Base-by-base conservation (phyloP, 2,113 vertebrate species). In the Sciurus niger region DNA sequence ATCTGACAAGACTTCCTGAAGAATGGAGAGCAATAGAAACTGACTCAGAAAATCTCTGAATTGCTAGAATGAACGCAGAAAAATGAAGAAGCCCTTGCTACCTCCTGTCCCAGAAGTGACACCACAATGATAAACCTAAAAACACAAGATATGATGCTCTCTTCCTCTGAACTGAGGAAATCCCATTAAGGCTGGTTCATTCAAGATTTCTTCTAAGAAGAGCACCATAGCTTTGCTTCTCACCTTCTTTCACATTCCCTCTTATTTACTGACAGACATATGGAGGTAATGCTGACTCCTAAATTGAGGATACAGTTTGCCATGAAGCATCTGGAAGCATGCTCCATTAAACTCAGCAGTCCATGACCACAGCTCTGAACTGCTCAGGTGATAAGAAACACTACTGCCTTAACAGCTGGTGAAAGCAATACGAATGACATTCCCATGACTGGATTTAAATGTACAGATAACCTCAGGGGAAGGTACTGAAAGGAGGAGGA, bases 61-160 rank as follows among this genome's bases (percentile, higher is more conserved):
- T 60, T 85, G 40, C 46, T 40, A 78, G 84, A 55, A 92, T 55
- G 30, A 88, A 86, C 12, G 18, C 13, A 28, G 70, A 53, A 48
- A 84, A 92, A 84, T 51, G 46, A 88, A 84, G 84, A 46, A 73
- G 94, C 94, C 77, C 85, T 95, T 84, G 78, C 94, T 85, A 46
- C 72, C 43, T 89, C 79, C 89, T 2, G 2, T 37, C 58, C 46
- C 92, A 48, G 51, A 78, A 84, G 40, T 12, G 53, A 40, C 74
- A 77, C 0, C 2, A 53, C 76, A 92, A 40, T 16, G 73, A 82
- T 65, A 84, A 73, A 22, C 24, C 48, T 37, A 65, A 51, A 90
- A 68, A 34, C 8, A 43, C 2, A 53, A 92, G 46, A 80, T 13
- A 55, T 9, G 43, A 82, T 0, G 14, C 11, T 63, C 63, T 88